Conservation (phyloP, 2,888 invertebrate genomes). For the Drosophila austrosaltans region DNA sequence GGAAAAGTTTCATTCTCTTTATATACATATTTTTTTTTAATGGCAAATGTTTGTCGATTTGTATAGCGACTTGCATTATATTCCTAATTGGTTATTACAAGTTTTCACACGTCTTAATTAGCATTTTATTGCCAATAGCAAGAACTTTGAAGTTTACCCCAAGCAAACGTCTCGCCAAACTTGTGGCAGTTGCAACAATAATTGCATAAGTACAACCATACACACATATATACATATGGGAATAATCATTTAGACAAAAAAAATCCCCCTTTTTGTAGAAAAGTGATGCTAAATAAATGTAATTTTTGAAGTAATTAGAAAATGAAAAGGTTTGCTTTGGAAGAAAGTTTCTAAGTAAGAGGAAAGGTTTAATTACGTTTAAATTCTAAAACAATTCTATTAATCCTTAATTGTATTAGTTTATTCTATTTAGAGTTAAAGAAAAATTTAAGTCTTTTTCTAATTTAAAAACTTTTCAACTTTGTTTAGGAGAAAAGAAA, state of each 20-base stretch:
- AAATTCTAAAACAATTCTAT: no score
- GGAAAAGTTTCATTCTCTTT: slow-evolving; percentile 37
- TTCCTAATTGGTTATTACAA: slow-evolving; percentile 66
- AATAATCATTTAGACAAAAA: neutral
- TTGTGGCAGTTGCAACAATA: slow-evolving; percentile 31
- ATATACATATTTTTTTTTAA: slow-evolving; percentile 37
- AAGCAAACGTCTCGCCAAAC: slow-evolving; percentile 33
- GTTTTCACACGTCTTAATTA: slow-evolving; percentile 49
- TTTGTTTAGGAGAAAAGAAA: no score
- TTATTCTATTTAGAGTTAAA: no score
- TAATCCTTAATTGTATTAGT: no score
- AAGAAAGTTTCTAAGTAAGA: no score
- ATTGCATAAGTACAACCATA: slow-evolving; percentile 2
- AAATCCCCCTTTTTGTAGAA: no score
- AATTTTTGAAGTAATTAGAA: no score
- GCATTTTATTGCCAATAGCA: slow-evolving; percentile 32
- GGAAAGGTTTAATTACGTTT: no score
- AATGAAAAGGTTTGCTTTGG: no score
- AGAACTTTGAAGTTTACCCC: slow-evolving; percentile 37
- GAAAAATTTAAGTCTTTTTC: no score
- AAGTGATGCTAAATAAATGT: no score
- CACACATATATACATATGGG: neutral
- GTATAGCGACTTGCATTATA: slow-evolving; percentile 38
- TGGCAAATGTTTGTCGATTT: slow-evolving; percentile 69
- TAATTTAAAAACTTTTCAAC: no score